Evolutionary conservation across 2,797 vertebrate genomes (phyloP).

Genomic region (Onychomys arenicola): DNA sequence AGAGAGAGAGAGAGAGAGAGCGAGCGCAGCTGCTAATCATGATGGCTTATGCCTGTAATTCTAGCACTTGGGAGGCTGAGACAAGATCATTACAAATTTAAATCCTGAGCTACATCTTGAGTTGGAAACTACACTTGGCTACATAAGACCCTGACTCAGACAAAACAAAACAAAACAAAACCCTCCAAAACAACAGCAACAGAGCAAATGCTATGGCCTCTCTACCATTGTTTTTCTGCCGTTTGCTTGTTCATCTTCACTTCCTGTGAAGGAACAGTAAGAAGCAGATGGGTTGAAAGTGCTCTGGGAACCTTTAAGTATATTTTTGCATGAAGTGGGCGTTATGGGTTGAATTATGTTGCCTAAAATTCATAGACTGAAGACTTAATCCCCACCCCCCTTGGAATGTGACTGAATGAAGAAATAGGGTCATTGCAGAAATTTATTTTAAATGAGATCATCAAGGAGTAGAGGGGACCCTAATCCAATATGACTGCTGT

Average conservation of each 20-base stretch:
- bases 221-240: neutral
- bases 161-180: neutral
- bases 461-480: neutral
- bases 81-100: neutral
- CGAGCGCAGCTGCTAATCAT: neutral
- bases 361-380: neutral
- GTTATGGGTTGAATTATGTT: slow-evolving; percentile 35
- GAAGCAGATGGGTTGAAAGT: slow-evolving; percentile 1
- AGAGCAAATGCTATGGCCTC: neutral
- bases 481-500: neutral
- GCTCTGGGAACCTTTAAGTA: slow-evolving; percentile 14
- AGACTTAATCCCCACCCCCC: neutral
- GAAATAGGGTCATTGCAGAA: neutral
- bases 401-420: slow-evolving; percentile 33
- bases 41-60: neutral
- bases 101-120: neutral
- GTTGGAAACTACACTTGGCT: neutral
- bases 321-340: slow-evolving; percentile 41
- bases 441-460: neutral
- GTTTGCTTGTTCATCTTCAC: neutral
- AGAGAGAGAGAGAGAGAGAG: neutral
- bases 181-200: neutral
- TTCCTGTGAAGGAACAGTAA: slow-evolving; percentile 4
- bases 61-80: neutral
- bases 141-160: neutral